A percentile compares a stretch with the other conserved stretches of the same genome.
phyloP scores from a whole-genome alignment of 2,888 invertebrate genomes.

The Tetranychus truncatus region DNA sequence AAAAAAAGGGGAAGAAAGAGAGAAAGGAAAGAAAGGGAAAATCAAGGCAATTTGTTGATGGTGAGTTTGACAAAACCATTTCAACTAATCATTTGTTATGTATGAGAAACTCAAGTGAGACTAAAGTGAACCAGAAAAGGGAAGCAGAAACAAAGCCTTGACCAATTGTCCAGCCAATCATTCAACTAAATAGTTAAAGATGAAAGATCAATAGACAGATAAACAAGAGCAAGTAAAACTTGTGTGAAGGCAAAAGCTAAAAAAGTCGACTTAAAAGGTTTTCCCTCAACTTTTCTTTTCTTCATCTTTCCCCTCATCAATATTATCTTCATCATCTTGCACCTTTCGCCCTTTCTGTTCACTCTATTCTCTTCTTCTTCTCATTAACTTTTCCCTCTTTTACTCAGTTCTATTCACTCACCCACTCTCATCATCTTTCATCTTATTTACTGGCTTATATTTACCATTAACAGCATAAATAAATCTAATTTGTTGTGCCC shows the following conservation, averaged over 20 bases:
- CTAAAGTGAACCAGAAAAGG: not conserved
- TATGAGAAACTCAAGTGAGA: not conserved
- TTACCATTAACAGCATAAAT: not conserved
- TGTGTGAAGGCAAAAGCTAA: no score
- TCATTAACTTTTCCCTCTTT: not conserved
- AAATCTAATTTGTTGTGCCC: not conserved
- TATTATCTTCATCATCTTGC: no score
- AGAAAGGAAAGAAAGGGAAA: not conserved
- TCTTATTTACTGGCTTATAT: not conserved
- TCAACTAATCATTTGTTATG: not conserved
- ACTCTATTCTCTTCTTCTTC: not conserved
- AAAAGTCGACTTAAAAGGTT: no score
- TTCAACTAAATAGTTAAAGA: not conserved
- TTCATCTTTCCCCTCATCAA: no score
- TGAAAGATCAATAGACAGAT: not conserved
- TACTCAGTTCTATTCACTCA: not conserved
- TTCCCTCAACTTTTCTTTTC: no score
- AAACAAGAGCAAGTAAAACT: not conserved
- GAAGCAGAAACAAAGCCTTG: not conserved
- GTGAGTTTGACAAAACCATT: not conserved
- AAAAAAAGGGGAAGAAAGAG: not conserved
- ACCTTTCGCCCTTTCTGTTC: not conserved
- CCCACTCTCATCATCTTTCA: not conserved
- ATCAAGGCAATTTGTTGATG: no score
- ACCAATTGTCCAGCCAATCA: not conserved